phyloP scores from a whole-genome alignment of 2,113 vertebrate genomes.

The Poeciliopsis prolifica region DNA sequence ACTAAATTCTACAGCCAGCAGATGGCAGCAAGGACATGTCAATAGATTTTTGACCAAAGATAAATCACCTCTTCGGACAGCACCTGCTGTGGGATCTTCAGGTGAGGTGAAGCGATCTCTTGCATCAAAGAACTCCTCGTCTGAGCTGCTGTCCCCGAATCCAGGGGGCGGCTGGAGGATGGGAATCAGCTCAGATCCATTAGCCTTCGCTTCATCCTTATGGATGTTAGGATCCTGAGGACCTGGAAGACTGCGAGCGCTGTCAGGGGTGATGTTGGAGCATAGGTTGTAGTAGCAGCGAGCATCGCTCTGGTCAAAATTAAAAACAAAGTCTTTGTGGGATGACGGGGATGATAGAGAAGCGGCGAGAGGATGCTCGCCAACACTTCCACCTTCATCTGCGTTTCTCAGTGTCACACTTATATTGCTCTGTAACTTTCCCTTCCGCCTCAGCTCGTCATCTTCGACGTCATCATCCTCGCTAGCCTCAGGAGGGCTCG shows the following conservation, averaged over 20 bases:
- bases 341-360: slow-evolving; percentile 35
- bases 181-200: slow-evolving; percentile 42
- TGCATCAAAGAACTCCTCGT: slow-evolving; percentile 95
- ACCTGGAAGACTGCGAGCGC: slow-evolving; percentile 65
- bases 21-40: slow-evolving; percentile 44
- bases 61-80: slow-evolving; percentile 65
- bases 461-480: slow-evolving; percentile 67
- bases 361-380: neutral
- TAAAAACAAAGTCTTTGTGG: slow-evolving; percentile 72
- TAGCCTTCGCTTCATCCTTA: neutral
- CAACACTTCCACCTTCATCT: slow-evolving; percentile 28
- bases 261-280: slow-evolving; percentile 83
- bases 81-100: slow-evolving; percentile 66
- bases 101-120: slow-evolving; percentile 84
- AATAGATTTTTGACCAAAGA: neutral
- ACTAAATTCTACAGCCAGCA: slow-evolving; percentile 29
- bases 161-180: slow-evolving; percentile 83
- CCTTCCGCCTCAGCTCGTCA: slow-evolving; percentile 46
- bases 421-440: slow-evolving; percentile 27
- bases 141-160: slow-evolving; percentile 92
- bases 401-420: slow-evolving; percentile 13
- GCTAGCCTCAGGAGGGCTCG: slow-evolving; percentile 70
- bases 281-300: slow-evolving; percentile 86
- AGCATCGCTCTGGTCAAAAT: slow-evolving; percentile 75
- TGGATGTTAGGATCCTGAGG: neutral